Evolutionary conservation across 2,888 invertebrate genomes (phyloP).

Genomic region (Frankliniella fusca): DNA sequence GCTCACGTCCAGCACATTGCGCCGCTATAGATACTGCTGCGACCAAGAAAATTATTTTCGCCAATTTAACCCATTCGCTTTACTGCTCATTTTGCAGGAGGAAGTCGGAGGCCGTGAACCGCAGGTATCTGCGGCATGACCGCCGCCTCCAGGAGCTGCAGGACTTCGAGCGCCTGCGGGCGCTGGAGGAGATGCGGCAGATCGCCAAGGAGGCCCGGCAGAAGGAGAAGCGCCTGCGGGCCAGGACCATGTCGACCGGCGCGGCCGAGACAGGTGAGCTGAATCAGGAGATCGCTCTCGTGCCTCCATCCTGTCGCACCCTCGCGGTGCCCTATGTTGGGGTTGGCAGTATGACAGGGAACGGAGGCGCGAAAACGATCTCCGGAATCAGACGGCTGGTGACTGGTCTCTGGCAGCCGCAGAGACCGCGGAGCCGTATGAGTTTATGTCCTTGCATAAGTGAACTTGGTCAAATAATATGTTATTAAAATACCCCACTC

Average conservation of each 20-base stretch:
- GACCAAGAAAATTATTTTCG: too few species aligned
- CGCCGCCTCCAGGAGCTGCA: conserved; percentile 4
- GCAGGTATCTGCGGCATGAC: background rate
- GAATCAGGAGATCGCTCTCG: too few species aligned
- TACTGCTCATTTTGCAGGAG: background rate
- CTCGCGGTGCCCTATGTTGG: too few species aligned
- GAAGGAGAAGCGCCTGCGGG: background rate
- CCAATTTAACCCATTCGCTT: background rate
- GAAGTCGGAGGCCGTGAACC: background rate
- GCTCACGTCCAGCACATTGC: too few species aligned
- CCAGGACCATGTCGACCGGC: background rate
- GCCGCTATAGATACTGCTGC: too few species aligned
- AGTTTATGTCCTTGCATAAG: too few species aligned
- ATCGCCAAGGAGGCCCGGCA: conserved; percentile 14
- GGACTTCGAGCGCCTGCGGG: conserved; percentile 3
- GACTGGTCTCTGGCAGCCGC: background rate
- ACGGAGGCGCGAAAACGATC: too few species aligned
- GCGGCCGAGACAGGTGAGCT: background rate
- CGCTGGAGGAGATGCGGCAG: background rate
- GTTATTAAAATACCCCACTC: too few species aligned
- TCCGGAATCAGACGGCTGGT: background rate
- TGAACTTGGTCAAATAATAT: too few species aligned
- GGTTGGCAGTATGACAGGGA: too few species aligned
- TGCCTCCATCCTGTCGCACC: too few species aligned
- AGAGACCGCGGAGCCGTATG: too few species aligned